Evolutionary conservation across 1,140 invertebrate genomes (phyloP), one percentile per base, ranked within the genome.

Genomic region (Kradibia gibbosae): DNA sequence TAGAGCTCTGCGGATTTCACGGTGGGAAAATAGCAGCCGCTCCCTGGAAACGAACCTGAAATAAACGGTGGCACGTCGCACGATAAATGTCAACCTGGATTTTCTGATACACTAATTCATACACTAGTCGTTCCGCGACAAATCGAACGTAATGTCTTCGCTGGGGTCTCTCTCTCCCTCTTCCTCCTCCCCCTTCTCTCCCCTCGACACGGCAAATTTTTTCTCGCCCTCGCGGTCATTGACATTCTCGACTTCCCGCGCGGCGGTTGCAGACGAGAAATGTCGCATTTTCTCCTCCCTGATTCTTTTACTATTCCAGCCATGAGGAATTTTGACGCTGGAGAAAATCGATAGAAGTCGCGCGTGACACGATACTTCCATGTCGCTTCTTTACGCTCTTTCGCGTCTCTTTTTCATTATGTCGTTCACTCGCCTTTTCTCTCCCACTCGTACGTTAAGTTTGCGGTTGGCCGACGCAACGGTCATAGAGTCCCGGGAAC

Each of bases 41-140:
- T 11, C 50, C 50, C 15, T 17, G 20, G 17, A 65, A 65, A 22
- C 57, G 45, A 48, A 17, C 17, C 5, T 13, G 17, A 25, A 3
- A n/a, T 72, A 72, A 72, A 72, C 70, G 70, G 25, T n/a, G 28
- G 60, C 72, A 34, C 70, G 75, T 75, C 79, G 78, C 57, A 45
- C 72, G 72, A 81, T 81, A 81, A 81, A 81, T 31, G 79, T 81
- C 79, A 81, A 70, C 72, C 72, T 81, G 79, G 60, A 75, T 81
- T 81, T 81, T 48, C 79, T 72, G 36, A 75, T 55, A 60, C 79
- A 67, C 75, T 75, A 80, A 80, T 80, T 80, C 79, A 72, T 72
- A 48, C 71, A 20, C 77, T 7, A 17, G 62, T 34, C 62, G 17
- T 45, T n/a, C 62, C 67, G 11, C 67, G 5, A 57, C 22, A 17